phyloP scores from a whole-genome alignment of 2,888 invertebrate genomes.

The Erebia palarica region DNA sequence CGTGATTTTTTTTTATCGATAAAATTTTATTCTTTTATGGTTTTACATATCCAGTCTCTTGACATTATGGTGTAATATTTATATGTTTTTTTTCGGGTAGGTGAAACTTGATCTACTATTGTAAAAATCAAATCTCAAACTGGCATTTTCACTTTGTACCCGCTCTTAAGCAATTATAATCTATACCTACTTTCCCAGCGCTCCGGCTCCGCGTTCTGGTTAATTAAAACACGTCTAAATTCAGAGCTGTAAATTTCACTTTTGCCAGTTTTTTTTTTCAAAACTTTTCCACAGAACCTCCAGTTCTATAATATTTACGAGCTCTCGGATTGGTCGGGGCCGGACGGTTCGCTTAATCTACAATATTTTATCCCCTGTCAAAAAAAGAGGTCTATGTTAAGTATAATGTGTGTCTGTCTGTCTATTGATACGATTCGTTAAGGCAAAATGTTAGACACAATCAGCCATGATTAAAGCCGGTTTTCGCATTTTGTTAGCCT shows the following conservation, averaged over 20 bases:
- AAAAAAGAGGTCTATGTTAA: conserved; percentile 1
- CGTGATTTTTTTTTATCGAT: too few relatives aligned
- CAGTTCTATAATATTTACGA: conserved; percentile 80
- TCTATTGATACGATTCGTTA: not conserved
- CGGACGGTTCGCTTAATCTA: conserved; percentile 67
- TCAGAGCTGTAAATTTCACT: conserved; percentile 75
- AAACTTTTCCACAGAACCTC: conserved; percentile 78
- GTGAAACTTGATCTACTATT: too few relatives aligned
- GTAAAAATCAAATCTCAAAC: too few relatives aligned
- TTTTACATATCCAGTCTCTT: too few relatives aligned
- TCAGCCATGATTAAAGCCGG: too few relatives aligned
- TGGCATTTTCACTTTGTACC: too few relatives aligned
- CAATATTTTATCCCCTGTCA: conserved; percentile 47
- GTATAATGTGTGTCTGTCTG: not conserved
- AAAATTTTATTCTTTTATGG: too few relatives aligned
- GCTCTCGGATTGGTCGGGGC: conserved; percentile 63
- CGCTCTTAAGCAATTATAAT: conserved; percentile 45
- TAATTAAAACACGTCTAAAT: conserved; percentile 78
- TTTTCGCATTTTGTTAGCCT: too few relatives aligned
- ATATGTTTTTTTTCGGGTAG: too few relatives aligned
- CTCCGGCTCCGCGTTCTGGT: conserved; percentile 58
- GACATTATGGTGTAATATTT: too few relatives aligned
- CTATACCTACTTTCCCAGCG: conserved; percentile 44
- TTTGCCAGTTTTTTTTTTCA: conserved; percentile 65
- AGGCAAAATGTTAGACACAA: too few relatives aligned